Base-by-base conservation (phyloP, 2,113 vertebrate genomes). In the Tragelaphus scriptus region DNA sequence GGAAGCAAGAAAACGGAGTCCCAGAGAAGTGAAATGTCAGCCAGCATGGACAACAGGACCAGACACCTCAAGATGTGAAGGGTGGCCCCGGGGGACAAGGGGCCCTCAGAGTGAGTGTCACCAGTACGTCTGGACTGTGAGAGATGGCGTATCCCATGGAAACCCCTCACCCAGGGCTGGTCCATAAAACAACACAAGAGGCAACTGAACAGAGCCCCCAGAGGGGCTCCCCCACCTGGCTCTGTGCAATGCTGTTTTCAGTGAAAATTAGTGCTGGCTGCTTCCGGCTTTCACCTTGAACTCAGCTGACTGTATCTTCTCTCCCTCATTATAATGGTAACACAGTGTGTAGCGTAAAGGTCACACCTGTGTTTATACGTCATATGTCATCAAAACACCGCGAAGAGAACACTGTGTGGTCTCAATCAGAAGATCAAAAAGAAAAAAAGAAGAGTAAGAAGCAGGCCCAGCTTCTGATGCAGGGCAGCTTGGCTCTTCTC, bases 221-320 rank as follows among this genome's bases (percentile, higher is more conserved):
- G 30, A 28, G 56, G n/a, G 86, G 16, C 56, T 59, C 49, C 47
- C 17, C 40, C 9, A 65, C 91, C 77, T 59, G 81, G 49, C 51
- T 82, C 86, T 30, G 79, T 30, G 79, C 28, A 32, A 79, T 51
- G 28, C 13, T 21, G 88, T 90, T 96, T 79, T 63, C 92, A 97
- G 79, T 84, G 91, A 87, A 94, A 97, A 94, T 79, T 61, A 77
- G 75, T 92, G 85, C 3, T 75, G 30, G 63, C 55, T 96, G 96
- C 89, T 80, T 97, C 55, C 53, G 47, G 82, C 55, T 95, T 90
- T 82, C 93, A 30, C 77, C 65, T 92, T 97, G 95, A 97, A 95
- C 96, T 95, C 96, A 87, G 96, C 97, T 90, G 92, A 92, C 84
- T 98, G 98, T 79, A 56, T 88, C 97, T 85, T 88, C 96, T 95